A percentile compares a stretch with the other conserved stretches of the same genome.
Evolutionary conservation across 2,113 vertebrate genomes (phyloP).

Genomic region (Oryzias woworae): DNA sequence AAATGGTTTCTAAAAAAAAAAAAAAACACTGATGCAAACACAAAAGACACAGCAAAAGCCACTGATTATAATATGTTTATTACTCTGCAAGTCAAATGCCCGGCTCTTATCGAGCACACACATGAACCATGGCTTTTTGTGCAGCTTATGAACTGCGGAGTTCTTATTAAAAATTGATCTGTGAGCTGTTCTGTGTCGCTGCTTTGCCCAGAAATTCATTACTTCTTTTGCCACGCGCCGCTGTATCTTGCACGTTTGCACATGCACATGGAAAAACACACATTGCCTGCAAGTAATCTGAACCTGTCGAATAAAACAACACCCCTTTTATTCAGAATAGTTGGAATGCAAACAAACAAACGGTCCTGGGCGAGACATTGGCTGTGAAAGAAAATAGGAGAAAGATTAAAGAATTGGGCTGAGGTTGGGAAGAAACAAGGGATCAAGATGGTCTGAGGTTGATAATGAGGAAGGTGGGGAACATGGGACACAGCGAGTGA

Average conservation of each 20-base stretch:
- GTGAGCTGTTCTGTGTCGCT: conserved; percentile 77
- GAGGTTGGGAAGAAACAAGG: background rate
- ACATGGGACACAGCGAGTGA: background rate
- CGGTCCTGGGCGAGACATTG: conserved; percentile 43
- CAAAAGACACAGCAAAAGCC: conserved; percentile 52
- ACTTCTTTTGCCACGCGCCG: conserved; percentile 61
- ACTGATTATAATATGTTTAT: conserved; percentile 78
- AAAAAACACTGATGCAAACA: conserved; percentile 1
- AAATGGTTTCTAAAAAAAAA: conserved; percentile 10
- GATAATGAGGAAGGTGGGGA: conserved; percentile 25
- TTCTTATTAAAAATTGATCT: conserved; percentile 84
- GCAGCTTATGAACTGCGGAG: conserved; percentile 69
- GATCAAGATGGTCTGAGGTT: conserved; percentile 15
- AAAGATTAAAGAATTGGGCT: conserved; percentile 5
- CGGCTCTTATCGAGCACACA: conserved; percentile 68
- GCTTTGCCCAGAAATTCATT: conserved; percentile 78
- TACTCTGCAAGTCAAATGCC: conserved; percentile 59
- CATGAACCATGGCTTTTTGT: conserved; percentile 45
- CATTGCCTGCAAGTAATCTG: conserved; percentile 54
- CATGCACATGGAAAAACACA: conserved; percentile 6
- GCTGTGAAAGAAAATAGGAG: conserved; percentile 10
- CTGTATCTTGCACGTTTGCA: conserved; percentile 36
- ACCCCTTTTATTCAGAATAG: conserved; percentile 66
- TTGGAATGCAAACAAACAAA: conserved; percentile 74
- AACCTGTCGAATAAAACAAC: conserved; percentile 64